These are phyloP conservation scores for Rhagophthalmus giganteus DNA, from an alignment of 2,888 invertebrate species.

Conservation along the genomic window DNA sequence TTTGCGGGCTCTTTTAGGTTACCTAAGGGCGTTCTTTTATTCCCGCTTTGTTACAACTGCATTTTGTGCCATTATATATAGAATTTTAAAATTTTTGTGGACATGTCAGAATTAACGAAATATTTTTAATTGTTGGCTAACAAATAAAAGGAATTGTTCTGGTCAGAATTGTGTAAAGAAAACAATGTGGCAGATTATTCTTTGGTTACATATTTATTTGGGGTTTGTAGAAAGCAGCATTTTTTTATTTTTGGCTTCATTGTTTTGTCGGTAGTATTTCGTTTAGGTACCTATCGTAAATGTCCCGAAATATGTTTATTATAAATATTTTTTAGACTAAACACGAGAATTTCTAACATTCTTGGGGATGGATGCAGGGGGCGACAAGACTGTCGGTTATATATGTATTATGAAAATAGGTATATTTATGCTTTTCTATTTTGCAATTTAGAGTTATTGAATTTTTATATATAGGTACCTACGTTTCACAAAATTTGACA, in stretches of 20 bases:
- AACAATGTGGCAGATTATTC: background rate
- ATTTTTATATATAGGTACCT: no score
- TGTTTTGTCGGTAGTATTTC: no score
- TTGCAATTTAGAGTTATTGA: no score
- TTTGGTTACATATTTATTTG: no score
- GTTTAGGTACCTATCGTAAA: background rate
- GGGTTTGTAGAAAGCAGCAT: no score
- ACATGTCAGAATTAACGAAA: conserved; percentile 12
- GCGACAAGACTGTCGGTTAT: no score
- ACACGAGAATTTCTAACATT: background rate
- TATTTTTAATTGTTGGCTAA: conserved; percentile 11
- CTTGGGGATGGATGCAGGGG: no score
- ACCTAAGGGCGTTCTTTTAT: conserved; percentile 38
- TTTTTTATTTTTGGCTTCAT: no score
- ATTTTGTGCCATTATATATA: conserved; percentile 16
- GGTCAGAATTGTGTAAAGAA: conserved; percentile 6
- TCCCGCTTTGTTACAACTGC: conserved; percentile 29
- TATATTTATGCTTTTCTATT: no score
- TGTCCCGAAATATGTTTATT: background rate
- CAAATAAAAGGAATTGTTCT: conserved; percentile 16
- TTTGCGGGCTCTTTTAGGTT: conserved; percentile 42
- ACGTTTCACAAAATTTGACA: no score
- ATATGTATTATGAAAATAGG: no score
- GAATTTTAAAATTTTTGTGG: conserved; percentile 27
- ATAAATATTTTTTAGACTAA: background rate